These are phyloP conservation scores for Silurus asotus DNA, from an alignment of 2,113 vertebrate species.

Conservation along the genomic window DNA sequence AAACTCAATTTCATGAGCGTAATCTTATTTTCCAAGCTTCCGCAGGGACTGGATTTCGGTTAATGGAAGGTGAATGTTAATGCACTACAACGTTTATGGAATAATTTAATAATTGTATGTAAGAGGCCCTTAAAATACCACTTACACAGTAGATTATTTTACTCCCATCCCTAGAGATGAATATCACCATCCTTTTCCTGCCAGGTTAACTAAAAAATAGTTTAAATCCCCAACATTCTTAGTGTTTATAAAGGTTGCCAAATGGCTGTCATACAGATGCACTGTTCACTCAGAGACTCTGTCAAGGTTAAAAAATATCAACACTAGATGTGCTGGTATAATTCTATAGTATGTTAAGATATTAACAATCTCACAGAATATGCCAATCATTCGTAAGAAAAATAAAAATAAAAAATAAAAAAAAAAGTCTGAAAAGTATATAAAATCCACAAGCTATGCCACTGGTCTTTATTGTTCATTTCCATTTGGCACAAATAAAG, in stretches of 20 bases:
- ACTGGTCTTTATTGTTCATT: no score
- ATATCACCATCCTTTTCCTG: not conserved
- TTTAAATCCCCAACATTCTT: not conserved
- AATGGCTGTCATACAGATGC: no score
- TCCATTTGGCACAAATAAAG: not conserved
- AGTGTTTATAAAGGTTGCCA: not conserved
- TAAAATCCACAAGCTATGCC: no score
- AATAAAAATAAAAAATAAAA: no score
- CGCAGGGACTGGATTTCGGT: not conserved
- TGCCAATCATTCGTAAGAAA: not conserved
- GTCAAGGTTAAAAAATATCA: not conserved
- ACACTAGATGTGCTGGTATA: not conserved
- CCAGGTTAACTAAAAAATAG: not conserved
- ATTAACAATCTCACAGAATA: not conserved
- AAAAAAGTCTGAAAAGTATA: no score
- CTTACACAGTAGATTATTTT: not conserved
- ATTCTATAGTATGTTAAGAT: not conserved
- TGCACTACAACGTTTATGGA: constrained; percentile 15
- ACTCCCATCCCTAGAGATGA: not conserved
- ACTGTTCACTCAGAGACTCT: not conserved
- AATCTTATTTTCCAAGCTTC: constrained; percentile 27
- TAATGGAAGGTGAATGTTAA: not conserved
- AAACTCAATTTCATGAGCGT: constrained; percentile 26
- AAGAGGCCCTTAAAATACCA: not conserved
- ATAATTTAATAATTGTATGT: constrained; percentile 33